These are phyloP conservation scores for Acinonyx jubatus DNA, from an alignment of 2,113 vertebrate species.

Conservation along the genomic window DNA sequence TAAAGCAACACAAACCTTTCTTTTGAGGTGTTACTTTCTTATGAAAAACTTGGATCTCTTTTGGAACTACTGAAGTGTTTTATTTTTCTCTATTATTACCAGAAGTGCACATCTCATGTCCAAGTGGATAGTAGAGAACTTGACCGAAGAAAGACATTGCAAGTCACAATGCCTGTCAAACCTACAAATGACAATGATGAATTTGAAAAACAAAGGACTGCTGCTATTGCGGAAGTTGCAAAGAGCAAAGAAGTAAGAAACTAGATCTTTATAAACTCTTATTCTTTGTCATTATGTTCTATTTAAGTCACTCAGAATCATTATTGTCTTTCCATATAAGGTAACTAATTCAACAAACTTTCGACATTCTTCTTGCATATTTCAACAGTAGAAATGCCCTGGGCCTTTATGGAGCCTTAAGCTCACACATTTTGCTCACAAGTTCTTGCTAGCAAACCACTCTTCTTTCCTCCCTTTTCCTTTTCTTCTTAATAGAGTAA, in stretches of 20 bases:
- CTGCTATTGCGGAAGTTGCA: constrained; percentile 97
- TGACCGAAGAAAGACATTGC: constrained; percentile 95
- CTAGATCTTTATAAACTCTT: neutral
- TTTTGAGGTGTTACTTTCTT: constrained; percentile 7
- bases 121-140: constrained; percentile 94
- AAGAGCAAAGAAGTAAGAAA: constrained; percentile 96
- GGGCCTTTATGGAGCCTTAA: neutral
- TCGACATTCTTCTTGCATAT: neutral
- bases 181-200: constrained; percentile 93
- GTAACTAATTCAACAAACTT: neutral
- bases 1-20: neutral
- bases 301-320: neutral
- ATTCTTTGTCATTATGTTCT: constrained; percentile 39
- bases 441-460: neutral
- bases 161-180: constrained; percentile 88
- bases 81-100: constrained; percentile 55
- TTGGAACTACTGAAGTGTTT: constrained; percentile 13
- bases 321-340: neutral
- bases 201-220: constrained; percentile 98
- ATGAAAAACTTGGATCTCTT: constrained; percentile 31
- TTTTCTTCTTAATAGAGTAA: neutral
- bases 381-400: neutral
- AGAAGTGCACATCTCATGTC: constrained; percentile 92
- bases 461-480: neutral
- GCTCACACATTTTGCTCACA: neutral